Evolutionary conservation across 2,113 vertebrate genomes (phyloP), one percentile per base, ranked within the genome.

Genomic region (Chrysemys picta): DNA sequence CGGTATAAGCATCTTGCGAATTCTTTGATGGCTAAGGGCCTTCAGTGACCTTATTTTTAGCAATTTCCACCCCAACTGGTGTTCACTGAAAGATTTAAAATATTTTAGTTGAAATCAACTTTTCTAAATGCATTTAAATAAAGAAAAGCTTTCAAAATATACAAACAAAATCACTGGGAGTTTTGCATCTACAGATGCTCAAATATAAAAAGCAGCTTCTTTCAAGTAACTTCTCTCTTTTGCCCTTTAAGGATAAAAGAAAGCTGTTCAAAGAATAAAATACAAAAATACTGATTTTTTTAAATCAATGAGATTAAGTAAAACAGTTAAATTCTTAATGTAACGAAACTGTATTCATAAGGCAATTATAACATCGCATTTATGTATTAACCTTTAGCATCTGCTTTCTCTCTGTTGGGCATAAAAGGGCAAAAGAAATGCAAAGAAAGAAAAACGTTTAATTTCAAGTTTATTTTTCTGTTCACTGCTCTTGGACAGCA

Each of bases 31-130:
- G 90, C 84, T 91, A 0, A 25, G 10, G 75, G 94, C 50, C 87
- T 85, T 76, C 53, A 16, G 47, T 82, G 87, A 93, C 87, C 80
- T 94, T 85, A 92, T 84, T 94, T 93, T 89, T 81, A 93, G 85
- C 78, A 42, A 56, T 93, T 97, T 93, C 79, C 85, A 94, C 54
- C 92, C 90, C 92, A 91, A 2, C 8, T 91, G 75, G 53, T 62
- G 35, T 47, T 95, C 72, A 9, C 31, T 2, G 38, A 84, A 79
- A 87, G 76, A 82, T 59, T 14, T 31, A 53, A 93, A 94, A 91
- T 38, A 22, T 38, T 72, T 38, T 72, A 22, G n/a, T 31, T 45
- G 24, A 80, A 80, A 47, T 80, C 49, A 80, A 31, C 78, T 80
- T 80, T 50, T 8, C 62, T 65, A 62, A 22, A 83, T 11, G 14